Evolutionary conservation across 1,140 invertebrate genomes (phyloP), one percentile per base, ranked within the genome.

Genomic region (Heliconius hewitsoni): DNA sequence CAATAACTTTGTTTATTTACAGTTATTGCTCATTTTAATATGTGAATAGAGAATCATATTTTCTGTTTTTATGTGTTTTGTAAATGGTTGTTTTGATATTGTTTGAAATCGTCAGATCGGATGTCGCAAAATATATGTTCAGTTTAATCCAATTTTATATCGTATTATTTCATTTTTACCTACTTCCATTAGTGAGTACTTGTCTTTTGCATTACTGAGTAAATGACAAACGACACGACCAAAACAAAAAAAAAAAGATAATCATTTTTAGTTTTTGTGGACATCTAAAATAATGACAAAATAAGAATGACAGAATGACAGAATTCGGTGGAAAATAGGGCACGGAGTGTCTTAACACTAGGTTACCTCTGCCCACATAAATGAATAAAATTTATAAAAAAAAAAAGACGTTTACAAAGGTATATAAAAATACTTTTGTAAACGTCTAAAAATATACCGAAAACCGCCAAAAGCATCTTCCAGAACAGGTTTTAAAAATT

Each of bases 401-500:
- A 5, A 34, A 6, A 0, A 34, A 34, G 34, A n/a, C n/a, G n/a
- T n/a, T n/a, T n/a, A n/a, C n/a, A n/a, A n/a, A n/a, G 30, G 11
- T 18, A 66, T 4, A 13, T 6, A 16, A 27, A 66, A 27, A 66
- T 30, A 66, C 3, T 18, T 57, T n/a, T 57, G 6, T 18, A 19
- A 57, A 23, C 11, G 23, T 66, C n/a, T 66, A 80, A 88, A 86
- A 90, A 84, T 81, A 82, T 81, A 79, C 74, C 86, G 85, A 87
- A 79, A 81, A 74, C 71, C 75, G 72, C 78, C 70, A 70, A 83
- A 83, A 83, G 66, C 80, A 81, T 86, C 84, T 84, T 80, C 77
- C 84, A 85, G 82, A 92, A 92, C 84, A 83, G 79, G 84, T 84
- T 84, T 30, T 81, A 80, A 82, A 85, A 66, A 27, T 16, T 46